Base-by-base conservation (phyloP, 2,113 vertebrate species). In the Helogale parvula region DNA sequence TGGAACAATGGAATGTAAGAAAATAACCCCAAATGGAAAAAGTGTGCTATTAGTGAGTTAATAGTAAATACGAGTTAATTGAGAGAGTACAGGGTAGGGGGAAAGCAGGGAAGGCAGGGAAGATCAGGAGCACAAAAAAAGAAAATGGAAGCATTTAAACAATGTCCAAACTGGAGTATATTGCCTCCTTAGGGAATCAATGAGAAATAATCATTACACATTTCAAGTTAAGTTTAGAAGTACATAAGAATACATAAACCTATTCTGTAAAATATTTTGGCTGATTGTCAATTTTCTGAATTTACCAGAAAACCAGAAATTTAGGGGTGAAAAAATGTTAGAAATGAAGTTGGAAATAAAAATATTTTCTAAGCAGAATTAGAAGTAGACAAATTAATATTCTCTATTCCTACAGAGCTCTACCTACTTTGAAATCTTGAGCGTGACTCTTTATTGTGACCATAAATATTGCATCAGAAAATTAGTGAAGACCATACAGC, bases 291-390 rank as follows among this genome's bases (percentile, higher is more conserved):
- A 74, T 79, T 84, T 9, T 81, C 31, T 95, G 50, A 88, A 93
- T 66, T 68, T 35, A 82, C 41, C 11, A 88, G 25, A 90, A 93
- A 68, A 66, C 23, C 11, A 41, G 71, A 38, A 25, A 72, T 41
- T 72, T 72, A 72, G 38, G 35, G 38, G 38, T 96, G 45, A 93
- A 77, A 16, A 94, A 71, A 87, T 86, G 21, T 80, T 71, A 82
- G 88, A 31, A 76, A 96, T 92, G 66, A 83, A 5, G 9, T 65
- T 84, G 35, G 57, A 92, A 94, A 76, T 27, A 38, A 79, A 85
- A 87, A 52, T 41, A 52, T 41, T 79, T 96, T 94, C 54, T 72
- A 90, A 74, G 80, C 93, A 93, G 86, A 92, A 84, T 38, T 80
- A 29, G 27, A 88, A 69, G 31, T 31, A 93, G 38, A 68, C 23